Evolutionary conservation across 2,888 invertebrate species (phyloP), one percentile per base, ranked within the genome.

Genomic region (Cerastis leucographa): DNA sequence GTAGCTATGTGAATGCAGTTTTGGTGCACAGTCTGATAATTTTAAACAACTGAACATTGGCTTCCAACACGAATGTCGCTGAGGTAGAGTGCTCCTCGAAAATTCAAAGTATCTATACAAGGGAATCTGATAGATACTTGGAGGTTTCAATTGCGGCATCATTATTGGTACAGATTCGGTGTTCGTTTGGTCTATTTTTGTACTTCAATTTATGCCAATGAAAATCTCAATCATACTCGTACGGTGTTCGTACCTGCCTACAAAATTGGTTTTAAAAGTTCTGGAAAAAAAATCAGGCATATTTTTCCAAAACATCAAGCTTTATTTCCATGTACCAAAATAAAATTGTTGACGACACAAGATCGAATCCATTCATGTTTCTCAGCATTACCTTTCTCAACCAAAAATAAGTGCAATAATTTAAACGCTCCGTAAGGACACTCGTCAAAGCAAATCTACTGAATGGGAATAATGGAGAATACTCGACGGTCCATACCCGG

Each of bases 401-500:
- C 86, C 83, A 85, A 90, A 89, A 88, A 87, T 80, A 89, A 91
- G 89, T 90, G 90, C 93, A 93, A 92, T 91, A 92, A 94, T 94
- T 95, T 95, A 95, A 95, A 94, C 92, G 94, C 91, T 93, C 90
- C 87, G 83, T 92, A 93, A 95, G 95, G 92, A 93, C 93, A 92
- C 94, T 95, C 94, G 90, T 94, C 94, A 94, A 94, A 94, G 94
- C 93, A 92, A 93, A 94, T 91, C 90, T 91, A 90, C 92, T 95
- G 94, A 94, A 95, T 95, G 90, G 88, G 92, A 95, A 96, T 95
- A 96, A 96, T 96, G 94, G 93, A 94, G 95, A 90, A 92, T 91
- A 91, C 96, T 96, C 92, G 90, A 94, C 93, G 89, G 90, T 80
- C 93, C 91, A 92, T 92, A 91, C 90, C 92, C 91, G 92, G 92